phyloP scores from a whole-genome alignment of 2,888 invertebrate genomes.

The Eristalinus sepulchralis region DNA sequence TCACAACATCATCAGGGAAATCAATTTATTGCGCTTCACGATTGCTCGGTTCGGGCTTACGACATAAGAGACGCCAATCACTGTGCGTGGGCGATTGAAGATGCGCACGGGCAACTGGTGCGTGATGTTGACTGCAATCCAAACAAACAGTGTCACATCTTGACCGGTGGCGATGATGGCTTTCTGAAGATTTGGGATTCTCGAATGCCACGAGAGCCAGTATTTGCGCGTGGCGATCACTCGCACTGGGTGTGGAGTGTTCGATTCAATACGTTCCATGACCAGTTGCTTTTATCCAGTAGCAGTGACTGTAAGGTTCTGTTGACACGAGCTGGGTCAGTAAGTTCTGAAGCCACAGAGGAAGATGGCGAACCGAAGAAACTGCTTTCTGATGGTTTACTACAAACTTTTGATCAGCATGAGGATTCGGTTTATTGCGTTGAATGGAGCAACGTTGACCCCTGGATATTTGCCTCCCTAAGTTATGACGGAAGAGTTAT shows the following conservation, averaged over 20 bases:
- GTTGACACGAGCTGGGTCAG: conserved; percentile 91
- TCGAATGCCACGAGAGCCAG: conserved; percentile 89
- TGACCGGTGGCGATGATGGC: conserved; percentile 97
- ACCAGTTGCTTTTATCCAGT: conserved; percentile 95
- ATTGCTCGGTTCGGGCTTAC: conserved; percentile 92
- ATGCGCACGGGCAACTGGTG: conserved; percentile 93
- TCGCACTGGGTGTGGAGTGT: conserved; percentile 98
- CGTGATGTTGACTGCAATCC: conserved; percentile 98
- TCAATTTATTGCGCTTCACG: conserved; percentile 92
- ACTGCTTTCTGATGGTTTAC: conserved; percentile 88
- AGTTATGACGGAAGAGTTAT: conserved; percentile 98
- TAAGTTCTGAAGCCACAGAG: conserved; percentile 88
- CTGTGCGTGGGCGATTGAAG: conserved; percentile 90
- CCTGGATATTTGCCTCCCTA: conserved; percentile 98
- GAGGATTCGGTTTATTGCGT: conserved; percentile 99
- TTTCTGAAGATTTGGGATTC: conserved; percentile 98
- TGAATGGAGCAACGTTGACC: conserved; percentile 98
- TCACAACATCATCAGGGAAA: conserved; percentile 91
- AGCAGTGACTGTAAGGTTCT: conserved; percentile 97
- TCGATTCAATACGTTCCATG: conserved; percentile 97
- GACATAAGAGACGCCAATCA: conserved; percentile 91
- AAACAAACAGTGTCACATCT: conserved; percentile 97
- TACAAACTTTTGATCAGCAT: conserved; percentile 97
- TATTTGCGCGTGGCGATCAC: conserved; percentile 91
- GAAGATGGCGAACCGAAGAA: conserved; percentile 74